Base-by-base conservation (phyloP, 30 jellyfish, hydroid and myxozoan genomes). In the Nemopilema nomurai region DNA sequence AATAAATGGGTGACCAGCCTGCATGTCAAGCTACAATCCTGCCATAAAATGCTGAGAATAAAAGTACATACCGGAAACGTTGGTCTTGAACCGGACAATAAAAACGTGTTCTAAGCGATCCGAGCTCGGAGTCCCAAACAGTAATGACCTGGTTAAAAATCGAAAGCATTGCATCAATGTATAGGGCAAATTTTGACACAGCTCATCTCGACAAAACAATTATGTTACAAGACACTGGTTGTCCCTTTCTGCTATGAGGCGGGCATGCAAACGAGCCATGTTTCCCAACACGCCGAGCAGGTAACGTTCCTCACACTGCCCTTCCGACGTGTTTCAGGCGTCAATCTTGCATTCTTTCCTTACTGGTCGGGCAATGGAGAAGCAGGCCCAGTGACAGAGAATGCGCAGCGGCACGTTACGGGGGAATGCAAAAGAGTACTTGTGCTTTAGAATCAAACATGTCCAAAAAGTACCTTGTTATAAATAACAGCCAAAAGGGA, bases 401-500 rank as follows among this genome's bases (percentile, higher is more conserved):
- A 80, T 80, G 90, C 90, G 57, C 57, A 41, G 13, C 13, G 6
- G 9, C 13, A 6, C 13, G 57, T 13, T 3, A 3, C 57, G 13
- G 13, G 9, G 57, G 57, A 41, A 13, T 41, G 13, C 57, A 41
- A 13, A 41, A 41, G 9, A 41, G 13, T 3, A 41, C 6, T 41
- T 6, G 57, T 41, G 72, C 6, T n/a, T 17, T 63, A 18, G 24
- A 3, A 13, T 0, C 78, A 85, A n/a, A n/a, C n/a, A n/a, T n/a
- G n/a, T n/a, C n/a, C n/a, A n/a, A n/a, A n/a, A n/a, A n/a, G 62
- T 63, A 87, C 97, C 83, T 87, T 96, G 53, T 71, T 81, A 74
- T 87, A 87, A 23, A 92, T 89, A 24, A 84, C 90, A 0, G 96
- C 98, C 8, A 87, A 69, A 67, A 92, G 51, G 28, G 98, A 92